Evolutionary conservation across 2,888 invertebrate species (phyloP).

Genomic region (Lithosia quadra): DNA sequence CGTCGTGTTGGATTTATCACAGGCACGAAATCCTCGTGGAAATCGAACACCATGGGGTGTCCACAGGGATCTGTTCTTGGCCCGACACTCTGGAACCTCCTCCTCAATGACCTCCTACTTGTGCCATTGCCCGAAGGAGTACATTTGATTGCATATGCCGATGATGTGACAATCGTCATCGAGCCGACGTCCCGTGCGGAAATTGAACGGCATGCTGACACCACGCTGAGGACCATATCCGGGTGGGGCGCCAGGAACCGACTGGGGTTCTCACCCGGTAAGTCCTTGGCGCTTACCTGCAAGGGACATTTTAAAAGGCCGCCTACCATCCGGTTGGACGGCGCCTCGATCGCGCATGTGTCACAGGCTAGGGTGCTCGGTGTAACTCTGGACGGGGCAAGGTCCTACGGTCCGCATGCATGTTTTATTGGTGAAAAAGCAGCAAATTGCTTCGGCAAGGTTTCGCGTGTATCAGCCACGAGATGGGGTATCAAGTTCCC

Average conservation of each 20-base stretch:
- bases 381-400: no score
- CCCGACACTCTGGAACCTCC: slow-evolving; percentile 39
- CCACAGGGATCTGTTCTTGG: slow-evolving; percentile 39
- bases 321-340: not conserved
- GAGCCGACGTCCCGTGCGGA: not conserved
- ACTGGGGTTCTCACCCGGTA: not conserved
- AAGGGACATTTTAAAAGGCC: not conserved
- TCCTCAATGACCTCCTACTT: slow-evolving; percentile 23
- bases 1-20: not conserved
- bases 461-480: not conserved
- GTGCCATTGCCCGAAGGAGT: not conserved
- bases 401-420: not conserved
- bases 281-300: not conserved
- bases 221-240: not conserved
- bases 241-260: not conserved
- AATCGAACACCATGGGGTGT: slow-evolving; percentile 38
- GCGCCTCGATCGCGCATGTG: not conserved
- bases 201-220: not conserved
- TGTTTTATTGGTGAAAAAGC: not conserved
- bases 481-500: not conserved
- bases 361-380: no score
- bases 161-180: not conserved
- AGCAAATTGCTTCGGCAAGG: not conserved
- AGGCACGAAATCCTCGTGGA: not conserved
- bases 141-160: not conserved